Percentiles rank a stretch among this genome's conserved stretches.
Evolutionary conservation across 2,113 vertebrate genomes (phyloP).

Genomic region (Xenopus borealis): DNA sequence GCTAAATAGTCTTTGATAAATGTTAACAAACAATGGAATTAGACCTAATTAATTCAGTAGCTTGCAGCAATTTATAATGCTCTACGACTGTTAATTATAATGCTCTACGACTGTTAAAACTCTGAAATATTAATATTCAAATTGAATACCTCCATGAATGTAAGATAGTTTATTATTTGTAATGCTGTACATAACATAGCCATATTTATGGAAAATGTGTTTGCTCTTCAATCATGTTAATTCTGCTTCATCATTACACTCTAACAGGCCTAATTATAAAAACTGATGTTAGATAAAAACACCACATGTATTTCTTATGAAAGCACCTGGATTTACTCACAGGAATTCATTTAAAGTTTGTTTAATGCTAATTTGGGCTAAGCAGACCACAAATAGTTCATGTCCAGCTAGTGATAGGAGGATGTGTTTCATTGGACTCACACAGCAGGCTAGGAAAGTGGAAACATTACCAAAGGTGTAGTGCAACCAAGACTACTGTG

Average conservation of each 20-base stretch:
- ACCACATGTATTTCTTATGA: not conserved
- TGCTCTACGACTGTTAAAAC: not conserved
- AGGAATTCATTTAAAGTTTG: not conserved
- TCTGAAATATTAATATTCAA: not conserved
- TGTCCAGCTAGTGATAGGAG: too few relatives aligned
- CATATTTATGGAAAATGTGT: not conserved
- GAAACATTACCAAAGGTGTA: too few relatives aligned
- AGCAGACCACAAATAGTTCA: too few relatives aligned
- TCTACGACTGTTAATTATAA: not conserved
- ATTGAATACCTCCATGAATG: too few relatives aligned
- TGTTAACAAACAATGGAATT: constrained; percentile 13
- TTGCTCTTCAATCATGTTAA: constrained; percentile 11
- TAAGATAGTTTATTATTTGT: not conserved
- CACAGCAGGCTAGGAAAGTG: too few relatives aligned
- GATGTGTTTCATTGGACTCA: too few relatives aligned
- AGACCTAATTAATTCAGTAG: not conserved
- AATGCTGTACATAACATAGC: not conserved
- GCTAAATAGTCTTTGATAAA: constrained; percentile 10
- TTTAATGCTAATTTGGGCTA: too few relatives aligned
- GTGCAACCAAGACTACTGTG: too few relatives aligned
- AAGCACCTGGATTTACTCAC: too few relatives aligned
- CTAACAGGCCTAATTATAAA: constrained; percentile 2
- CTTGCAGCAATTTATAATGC: not conserved
- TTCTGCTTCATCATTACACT: not conserved
- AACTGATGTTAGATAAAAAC: not conserved